A percentile compares a stretch with the other conserved stretches of the same genome.
These are phyloP conservation scores for Macropodus opercularis DNA, from an alignment of 2,797 vertebrate genomes.

Conservation along the genomic window DNA sequence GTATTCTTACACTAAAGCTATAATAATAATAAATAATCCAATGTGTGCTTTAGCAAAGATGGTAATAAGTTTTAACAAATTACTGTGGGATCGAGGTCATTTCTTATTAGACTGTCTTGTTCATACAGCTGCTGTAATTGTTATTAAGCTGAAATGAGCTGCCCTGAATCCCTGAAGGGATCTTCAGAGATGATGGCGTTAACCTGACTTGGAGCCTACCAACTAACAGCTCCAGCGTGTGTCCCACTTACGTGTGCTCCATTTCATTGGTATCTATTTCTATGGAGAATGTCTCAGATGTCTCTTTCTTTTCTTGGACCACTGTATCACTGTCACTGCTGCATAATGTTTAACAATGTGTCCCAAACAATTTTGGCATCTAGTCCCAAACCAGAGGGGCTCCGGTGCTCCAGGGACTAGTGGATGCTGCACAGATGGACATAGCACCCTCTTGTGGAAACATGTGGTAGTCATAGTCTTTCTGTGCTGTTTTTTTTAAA, in stretches of 20 bases:
- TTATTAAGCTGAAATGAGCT: slow-evolving; percentile 4
- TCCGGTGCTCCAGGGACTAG: neutral
- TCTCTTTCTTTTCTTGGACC: neutral
- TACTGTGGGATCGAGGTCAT: neutral
- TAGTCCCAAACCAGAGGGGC: neutral
- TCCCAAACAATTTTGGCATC: neutral
- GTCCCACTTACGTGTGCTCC: neutral
- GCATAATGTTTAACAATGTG: neutral
- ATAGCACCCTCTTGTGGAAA: slow-evolving; percentile 50
- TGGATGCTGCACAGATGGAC: neutral
- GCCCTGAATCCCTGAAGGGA: neutral
- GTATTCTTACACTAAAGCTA: neutral
- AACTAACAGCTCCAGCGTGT: neutral
- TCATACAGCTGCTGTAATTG: neutral
- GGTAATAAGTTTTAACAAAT: neutral
- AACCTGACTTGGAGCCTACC: neutral
- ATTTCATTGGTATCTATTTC: neutral
- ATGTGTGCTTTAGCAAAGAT: neutral
- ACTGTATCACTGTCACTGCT: neutral
- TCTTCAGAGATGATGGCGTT: slow-evolving; percentile 1
- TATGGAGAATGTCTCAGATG: neutral
- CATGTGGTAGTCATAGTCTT: neutral
- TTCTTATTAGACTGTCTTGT: neutral
- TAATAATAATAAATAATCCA: no score
- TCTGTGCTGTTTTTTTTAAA: neutral